phyloP scores from a whole-genome alignment of 2,113 vertebrate species.

The Seriola rivoliana region DNA sequence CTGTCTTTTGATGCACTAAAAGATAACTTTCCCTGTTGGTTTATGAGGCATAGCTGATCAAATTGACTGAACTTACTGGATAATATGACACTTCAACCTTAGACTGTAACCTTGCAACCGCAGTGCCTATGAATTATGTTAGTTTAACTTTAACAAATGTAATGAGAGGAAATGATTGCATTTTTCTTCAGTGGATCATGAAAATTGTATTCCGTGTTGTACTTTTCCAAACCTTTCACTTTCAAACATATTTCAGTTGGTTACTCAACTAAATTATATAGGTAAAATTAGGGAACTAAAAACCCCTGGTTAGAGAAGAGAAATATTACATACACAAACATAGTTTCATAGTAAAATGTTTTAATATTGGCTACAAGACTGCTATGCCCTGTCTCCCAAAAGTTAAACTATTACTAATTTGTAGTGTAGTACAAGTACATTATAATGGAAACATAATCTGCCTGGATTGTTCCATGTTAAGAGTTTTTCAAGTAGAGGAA shows the following conservation, averaged over 20 bases:
- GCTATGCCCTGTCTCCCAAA: not conserved
- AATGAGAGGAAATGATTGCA: not conserved
- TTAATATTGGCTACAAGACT: not conserved
- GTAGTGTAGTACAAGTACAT: not conserved
- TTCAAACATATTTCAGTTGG: not conserved
- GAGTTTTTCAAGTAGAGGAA: not conserved
- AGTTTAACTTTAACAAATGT: constrained; percentile 1
- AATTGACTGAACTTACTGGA: constrained; percentile 47
- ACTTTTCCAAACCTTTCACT: no score
- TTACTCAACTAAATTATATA: not conserved
- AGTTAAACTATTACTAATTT: not conserved
- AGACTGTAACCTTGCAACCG: constrained; percentile 36
- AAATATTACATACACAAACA: no score
- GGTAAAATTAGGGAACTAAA: not conserved
- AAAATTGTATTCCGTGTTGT: not conserved
- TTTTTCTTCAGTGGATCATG: not conserved
- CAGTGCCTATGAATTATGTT: not conserved
- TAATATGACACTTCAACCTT: constrained; percentile 53
- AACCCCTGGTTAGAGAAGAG: not conserved
- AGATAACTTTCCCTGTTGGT: constrained; percentile 50
- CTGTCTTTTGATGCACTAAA: constrained; percentile 44
- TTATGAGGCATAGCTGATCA: constrained; percentile 64
- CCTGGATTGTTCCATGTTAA: no score
- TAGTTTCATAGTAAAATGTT: not conserved
- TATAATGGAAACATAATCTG: not conserved